Evolutionary conservation across 2,113 vertebrate genomes (phyloP).

Genomic region (Malurus melanocephalus): DNA sequence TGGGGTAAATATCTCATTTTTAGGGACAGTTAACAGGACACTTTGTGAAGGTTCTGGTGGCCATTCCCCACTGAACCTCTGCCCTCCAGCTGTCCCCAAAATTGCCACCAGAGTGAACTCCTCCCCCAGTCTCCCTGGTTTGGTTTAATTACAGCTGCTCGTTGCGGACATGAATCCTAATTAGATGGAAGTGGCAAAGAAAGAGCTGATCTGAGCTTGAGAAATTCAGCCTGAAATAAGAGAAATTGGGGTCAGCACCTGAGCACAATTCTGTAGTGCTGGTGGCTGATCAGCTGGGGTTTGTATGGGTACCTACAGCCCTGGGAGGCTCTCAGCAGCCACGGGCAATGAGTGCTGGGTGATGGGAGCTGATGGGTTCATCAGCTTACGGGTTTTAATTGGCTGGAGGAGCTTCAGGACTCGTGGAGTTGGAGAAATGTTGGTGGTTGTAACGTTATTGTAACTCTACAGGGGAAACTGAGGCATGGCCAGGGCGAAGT

Average conservation of each 20-base stretch:
- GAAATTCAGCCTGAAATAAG: slow-evolving; percentile 36
- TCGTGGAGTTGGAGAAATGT: not conserved
- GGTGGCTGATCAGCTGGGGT: slow-evolving; percentile 31
- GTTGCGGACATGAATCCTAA: not conserved
- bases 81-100: not conserved
- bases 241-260: slow-evolving; percentile 49
- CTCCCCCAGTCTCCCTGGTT: not conserved
- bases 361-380: not conserved
- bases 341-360: not conserved
- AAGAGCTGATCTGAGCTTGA: not conserved
- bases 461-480: not conserved
- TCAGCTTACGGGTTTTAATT: not conserved
- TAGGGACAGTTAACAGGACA: not conserved
- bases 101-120: not conserved
- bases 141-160: slow-evolving; percentile 34
- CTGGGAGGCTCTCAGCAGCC: not conserved
- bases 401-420: not conserved
- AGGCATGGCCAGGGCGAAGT: fast-evolving
- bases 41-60: not conserved
- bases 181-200: slow-evolving; percentile 29
- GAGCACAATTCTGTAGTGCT: not conserved
- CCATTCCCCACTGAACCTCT: not conserved
- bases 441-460: not conserved
- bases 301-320: slow-evolving; percentile 1
- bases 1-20: not conserved